phyloP scores from a whole-genome alignment of 2,797 vertebrate species.

The Lepilemur septentrionalis region DNA sequence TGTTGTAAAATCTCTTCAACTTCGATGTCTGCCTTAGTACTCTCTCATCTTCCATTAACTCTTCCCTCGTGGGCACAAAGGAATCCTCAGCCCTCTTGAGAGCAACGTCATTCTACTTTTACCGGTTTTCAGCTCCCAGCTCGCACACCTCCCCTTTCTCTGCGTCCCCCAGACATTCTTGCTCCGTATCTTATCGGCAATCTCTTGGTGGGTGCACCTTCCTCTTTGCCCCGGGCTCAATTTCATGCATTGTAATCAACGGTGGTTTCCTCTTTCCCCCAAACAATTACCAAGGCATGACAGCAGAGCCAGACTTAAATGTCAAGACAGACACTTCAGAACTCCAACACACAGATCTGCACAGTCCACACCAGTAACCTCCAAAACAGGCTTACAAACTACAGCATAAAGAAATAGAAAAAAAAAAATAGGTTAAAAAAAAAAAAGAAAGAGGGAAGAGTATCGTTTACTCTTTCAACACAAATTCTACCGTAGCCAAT shows the following conservation, averaged over 20 bases:
- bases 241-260: not conserved
- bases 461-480: not conserved
- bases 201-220: not conserved
- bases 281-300: not conserved
- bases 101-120: not conserved
- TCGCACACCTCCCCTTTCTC: fast-evolving
- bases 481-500: not conserved
- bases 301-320: not conserved
- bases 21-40: not conserved
- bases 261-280: not conserved
- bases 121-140: not conserved
- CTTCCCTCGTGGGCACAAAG: not conserved
- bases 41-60: not conserved
- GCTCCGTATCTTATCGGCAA: not conserved
- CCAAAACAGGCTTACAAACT: not conserved
- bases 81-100: not conserved
- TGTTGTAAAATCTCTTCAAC: not conserved
- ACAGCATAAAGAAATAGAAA: not conserved
- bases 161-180: fast-evolving
- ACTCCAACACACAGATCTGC: not conserved
- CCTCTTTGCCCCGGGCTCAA: not conserved
- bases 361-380: not conserved
- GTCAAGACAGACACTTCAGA: conserved; percentile 5
- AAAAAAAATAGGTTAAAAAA: not conserved
- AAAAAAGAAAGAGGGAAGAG: not conserved